A percentile compares a stretch with the other conserved stretches of the same genome.
Evolutionary conservation across 2,888 invertebrate genomes (phyloP).

Genomic region (Auanema sp.): DNA sequence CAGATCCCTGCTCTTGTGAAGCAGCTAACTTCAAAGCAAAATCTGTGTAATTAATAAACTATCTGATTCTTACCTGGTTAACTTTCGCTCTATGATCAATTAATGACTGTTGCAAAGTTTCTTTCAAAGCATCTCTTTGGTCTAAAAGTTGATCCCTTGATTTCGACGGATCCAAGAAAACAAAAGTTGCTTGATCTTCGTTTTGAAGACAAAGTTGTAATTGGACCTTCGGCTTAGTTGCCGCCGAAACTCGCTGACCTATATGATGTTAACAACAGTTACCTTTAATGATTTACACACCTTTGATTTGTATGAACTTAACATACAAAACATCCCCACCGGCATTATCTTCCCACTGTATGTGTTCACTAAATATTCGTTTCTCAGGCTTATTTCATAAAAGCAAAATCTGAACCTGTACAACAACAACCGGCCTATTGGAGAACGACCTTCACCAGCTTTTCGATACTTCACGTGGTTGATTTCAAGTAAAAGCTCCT

Average conservation of each 20-base stretch:
- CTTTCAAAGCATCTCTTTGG: slow-evolving; percentile 90
- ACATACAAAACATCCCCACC: slow-evolving; percentile 41
- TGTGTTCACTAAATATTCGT: slow-evolving; percentile 38
- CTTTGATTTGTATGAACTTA: slow-evolving; percentile 52
- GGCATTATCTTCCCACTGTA: slow-evolving; percentile 55
- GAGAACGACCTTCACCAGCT: slow-evolving; percentile 55
- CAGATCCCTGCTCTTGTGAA: slow-evolving; percentile 39
- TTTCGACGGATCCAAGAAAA: slow-evolving; percentile 87
- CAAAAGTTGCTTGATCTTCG: slow-evolving; percentile 80
- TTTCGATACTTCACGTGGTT: slow-evolving; percentile 59
- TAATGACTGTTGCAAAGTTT: slow-evolving; percentile 82
- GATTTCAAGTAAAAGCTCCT: slow-evolving; percentile 33
- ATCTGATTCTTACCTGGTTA: slow-evolving; percentile 32
- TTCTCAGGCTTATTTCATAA: neutral
- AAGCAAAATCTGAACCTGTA: slow-evolving; percentile 27
- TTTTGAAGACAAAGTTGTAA: slow-evolving; percentile 92
- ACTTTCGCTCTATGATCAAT: slow-evolving; percentile 68
- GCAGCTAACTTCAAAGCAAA: slow-evolving; percentile 42
- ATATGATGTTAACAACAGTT: slow-evolving; percentile 55
- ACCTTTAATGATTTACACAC: slow-evolving; percentile 23
- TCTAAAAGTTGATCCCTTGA: slow-evolving; percentile 77
- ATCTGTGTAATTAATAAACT: neutral
- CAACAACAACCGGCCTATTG: slow-evolving; percentile 48
- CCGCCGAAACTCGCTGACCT: slow-evolving; percentile 93
- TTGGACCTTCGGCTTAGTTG: slow-evolving; percentile 95